These are phyloP conservation scores for Scrobipalpa atriplicella DNA, from an alignment of 2,888 invertebrate species.

Conservation along the genomic window DNA sequence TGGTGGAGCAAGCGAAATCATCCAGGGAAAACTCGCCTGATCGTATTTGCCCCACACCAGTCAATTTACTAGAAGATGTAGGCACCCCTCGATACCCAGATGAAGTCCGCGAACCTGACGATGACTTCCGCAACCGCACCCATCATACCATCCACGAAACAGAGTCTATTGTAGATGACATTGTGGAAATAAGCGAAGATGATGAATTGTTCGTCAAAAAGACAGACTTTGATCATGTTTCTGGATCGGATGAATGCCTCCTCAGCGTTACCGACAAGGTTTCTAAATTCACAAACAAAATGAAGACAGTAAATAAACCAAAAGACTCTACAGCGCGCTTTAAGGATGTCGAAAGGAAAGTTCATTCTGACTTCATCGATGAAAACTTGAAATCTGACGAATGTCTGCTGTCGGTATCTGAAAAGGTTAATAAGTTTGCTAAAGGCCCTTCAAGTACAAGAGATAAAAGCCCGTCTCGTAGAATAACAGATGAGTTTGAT, in stretches of 20 bases:
- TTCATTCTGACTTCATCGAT: conserved; percentile 80
- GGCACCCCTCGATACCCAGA: conserved; percentile 88
- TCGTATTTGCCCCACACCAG: conserved; percentile 86
- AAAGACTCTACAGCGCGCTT: conserved; percentile 56
- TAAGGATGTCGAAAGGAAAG: conserved; percentile 60
- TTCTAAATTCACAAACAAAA: conserved; percentile 72
- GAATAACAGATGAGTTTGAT: conserved; percentile 76
- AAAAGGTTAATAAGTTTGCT: conserved; percentile 87
- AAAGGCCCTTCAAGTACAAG: conserved; percentile 67
- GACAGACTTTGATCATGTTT: conserved; percentile 59
- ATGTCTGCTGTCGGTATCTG: conserved; percentile 85
- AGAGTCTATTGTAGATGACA: conserved; percentile 83
- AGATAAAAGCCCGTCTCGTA: conserved; percentile 66
- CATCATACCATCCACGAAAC: conserved; percentile 81
- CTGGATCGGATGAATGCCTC: conserved; percentile 75
- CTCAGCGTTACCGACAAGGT: conserved; percentile 84
- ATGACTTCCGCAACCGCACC: conserved; percentile 73
- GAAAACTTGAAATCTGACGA: conserved; percentile 82
- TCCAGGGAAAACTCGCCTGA: conserved; percentile 90
- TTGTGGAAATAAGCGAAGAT: conserved; percentile 79
- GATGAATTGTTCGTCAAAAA: conserved; percentile 72
- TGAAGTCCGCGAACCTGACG: conserved; percentile 89
- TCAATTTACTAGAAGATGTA: conserved; percentile 81
- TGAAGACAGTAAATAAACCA: conserved; percentile 57
- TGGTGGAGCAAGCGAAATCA: conserved; percentile 88